Evolutionary conservation across 2,888 invertebrate genomes (phyloP), one percentile per base, ranked within the genome.

Genomic region (Argyresthia albistria): DNA sequence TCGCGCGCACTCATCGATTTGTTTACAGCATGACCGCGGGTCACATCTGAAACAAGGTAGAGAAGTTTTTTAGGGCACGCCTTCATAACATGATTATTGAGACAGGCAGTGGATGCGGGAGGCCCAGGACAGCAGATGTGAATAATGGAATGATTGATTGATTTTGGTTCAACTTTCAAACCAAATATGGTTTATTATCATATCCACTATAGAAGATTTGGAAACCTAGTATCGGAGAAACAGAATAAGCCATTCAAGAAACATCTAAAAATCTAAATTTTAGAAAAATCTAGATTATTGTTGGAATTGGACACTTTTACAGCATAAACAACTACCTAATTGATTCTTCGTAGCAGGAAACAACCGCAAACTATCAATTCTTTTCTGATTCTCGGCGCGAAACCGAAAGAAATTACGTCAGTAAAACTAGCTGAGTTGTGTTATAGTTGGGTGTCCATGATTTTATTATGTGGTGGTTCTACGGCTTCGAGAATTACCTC

Each of bases 11-110:
- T 66, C 67, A 67, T 68, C 57, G 67, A 65, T 64, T 64, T 55
- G 57, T 60, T 61, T 68, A 71, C 65, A 69, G 63, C 78, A 75
- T 76, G 64, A 62, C 61, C 59, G 59, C 58, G 58, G 62, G 72
- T 79, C 76, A 76, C 76, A 80, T 76, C 84, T 86, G 86, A 57
- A 84, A 84, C 81, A 78, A 78, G 62, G 51, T 55, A 66, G 58
- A 45, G 16, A 1, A 39, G 1, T 10, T 14, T 9, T 16, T 45
- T 10, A 45, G 45, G 4, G 16, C 14, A 45, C 8, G 45, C 10
- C 14, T n/a, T n/a, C n/a, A n/a, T n/a, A n/a, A n/a, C n/a, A n/a
- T n/a, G n/a, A n/a, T n/a, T n/a, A n/a, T n/a, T n/a, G n/a, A n/a
- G n/a, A n/a, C n/a, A n/a, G n/a, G n/a, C n/a, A n/a, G n/a, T n/a